Evolutionary conservation across 2,888 invertebrate species (phyloP).

Genomic region (Mythimna pallens): DNA sequence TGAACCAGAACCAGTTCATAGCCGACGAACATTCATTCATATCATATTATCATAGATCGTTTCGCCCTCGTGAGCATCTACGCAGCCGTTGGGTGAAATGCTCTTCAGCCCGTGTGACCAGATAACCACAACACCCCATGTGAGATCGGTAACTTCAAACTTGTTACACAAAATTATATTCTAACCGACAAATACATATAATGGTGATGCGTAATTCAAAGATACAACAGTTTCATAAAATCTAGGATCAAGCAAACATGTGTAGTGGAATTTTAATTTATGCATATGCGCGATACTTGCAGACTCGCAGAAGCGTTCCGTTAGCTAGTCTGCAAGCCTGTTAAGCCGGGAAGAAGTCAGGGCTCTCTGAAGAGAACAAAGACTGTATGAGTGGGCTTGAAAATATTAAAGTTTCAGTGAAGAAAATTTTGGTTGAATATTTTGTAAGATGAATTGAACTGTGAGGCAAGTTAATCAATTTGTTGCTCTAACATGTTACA

Average conservation of each 20-base stretch:
- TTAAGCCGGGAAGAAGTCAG: no score
- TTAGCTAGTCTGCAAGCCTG: no score
- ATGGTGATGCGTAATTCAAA: not conserved
- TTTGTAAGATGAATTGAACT: no score
- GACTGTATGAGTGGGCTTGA: no score
- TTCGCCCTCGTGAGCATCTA: conserved; percentile 16
- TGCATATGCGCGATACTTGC: conserved; percentile 1
- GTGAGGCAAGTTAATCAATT: no score
- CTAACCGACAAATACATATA: conserved; percentile 2
- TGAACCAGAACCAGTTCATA: conserved; percentile 29
- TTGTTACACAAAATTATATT: conserved; percentile 31
- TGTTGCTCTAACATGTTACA: no score
- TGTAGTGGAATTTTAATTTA: conserved; percentile 4
- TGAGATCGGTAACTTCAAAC: conserved; percentile 11
- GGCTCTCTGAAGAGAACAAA: no score
- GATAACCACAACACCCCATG: conserved; percentile 22
- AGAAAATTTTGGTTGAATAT: no score
- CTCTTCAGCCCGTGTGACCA: conserved; percentile 25
- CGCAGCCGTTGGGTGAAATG: conserved; percentile 9
- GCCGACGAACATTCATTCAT: conserved; percentile 24
- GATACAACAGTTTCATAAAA: not conserved
- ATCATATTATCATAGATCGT: conserved; percentile 11
- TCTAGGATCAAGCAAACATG: no score
- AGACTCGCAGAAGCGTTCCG: no score
- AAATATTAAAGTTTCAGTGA: no score